Conservation (phyloP, 2,797 vertebrate genomes). For the Prionace glauca region DNA sequence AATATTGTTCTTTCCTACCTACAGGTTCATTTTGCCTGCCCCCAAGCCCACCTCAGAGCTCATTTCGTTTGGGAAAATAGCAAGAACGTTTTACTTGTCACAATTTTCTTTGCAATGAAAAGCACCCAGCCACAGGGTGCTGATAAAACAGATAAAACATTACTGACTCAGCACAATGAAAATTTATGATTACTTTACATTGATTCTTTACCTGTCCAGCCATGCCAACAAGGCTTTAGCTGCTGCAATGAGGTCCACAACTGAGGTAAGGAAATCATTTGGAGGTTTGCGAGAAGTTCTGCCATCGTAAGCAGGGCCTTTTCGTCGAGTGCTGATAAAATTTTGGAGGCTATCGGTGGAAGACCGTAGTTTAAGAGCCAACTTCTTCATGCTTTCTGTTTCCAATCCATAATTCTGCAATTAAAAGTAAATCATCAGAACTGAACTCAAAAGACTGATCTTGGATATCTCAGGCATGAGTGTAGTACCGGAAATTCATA, state of each 20-base stretch:
- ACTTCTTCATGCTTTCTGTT: constrained; percentile 81
- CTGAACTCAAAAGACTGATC: rapidly evolving
- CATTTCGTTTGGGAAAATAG: neutral
- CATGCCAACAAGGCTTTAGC: constrained; percentile 84
- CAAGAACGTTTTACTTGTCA: neutral
- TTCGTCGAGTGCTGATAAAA: constrained; percentile 72
- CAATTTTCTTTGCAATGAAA: neutral
- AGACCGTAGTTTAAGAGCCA: constrained; percentile 72
- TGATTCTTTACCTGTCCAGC: constrained; percentile 77
- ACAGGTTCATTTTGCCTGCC: neutral
- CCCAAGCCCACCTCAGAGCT: neutral
- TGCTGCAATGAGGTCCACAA: constrained; percentile 83
- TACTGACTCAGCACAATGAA: neutral
- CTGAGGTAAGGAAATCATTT: constrained; percentile 84
- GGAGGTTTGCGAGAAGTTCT: constrained; percentile 71
- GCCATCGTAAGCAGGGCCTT: constrained; percentile 66
- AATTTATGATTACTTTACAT: neutral
- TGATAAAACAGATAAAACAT: neutral
- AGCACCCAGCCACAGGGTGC: neutral
- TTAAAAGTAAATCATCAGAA: constrained; percentile 25
- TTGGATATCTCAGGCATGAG: neutral
- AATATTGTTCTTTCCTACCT: neutral
- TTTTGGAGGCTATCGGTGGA: constrained; percentile 73
- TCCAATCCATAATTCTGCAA: constrained; percentile 83
- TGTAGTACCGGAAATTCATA: neutral